Base-by-base conservation (phyloP, 2,797 vertebrate species). In the Paratrypauchen microcephalus region DNA sequence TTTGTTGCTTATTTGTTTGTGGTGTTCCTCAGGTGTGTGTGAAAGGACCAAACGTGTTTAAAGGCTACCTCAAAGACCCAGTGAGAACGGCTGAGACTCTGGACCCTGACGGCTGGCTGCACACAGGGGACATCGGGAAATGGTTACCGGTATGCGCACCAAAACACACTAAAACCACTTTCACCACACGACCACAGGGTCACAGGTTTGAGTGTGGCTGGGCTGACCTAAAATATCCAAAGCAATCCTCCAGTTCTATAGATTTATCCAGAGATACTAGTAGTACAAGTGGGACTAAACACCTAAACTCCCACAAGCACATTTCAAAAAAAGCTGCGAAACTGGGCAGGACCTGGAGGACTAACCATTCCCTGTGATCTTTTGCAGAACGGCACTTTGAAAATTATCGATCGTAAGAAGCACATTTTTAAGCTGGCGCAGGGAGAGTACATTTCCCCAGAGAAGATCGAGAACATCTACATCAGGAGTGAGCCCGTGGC, bases 391-490 rank as follows among this genome's bases (percentile, higher is more conserved):
- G 98, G 97, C 71, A 98, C 98, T 2, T 91, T 99, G 81, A 98
- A 95, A 93, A 98, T 99, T 70, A 95, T 99, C 11, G 98, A 99
- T 88, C 92, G 98, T 85, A 99, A 98, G 89, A 99, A 99, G 87
- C 98, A 99, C 77, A 99, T 99, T 87, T 99, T 99, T 88, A 99
- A 99, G 91, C 88, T 99, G 81, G 97, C 98, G 65, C 98, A 99
- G 92, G 98, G 98, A 68, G 98, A 99, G 83, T 99, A 99, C 59
- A 96, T 99, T 66, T 97, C 97, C 1, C 97, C 98, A 0, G 98
- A 99, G 93, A 99, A 98, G 93, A 99, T 99, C 1, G 98, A 99
- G 88, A 99, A 97, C 77, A 97, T 99, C 91, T 99, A 99, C 71
- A 95, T 96, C 75, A 95, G 97, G 73, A 96, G 97, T 30, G 93